Base-by-base conservation (phyloP, 2,113 vertebrate species). In the Polyodon spathula region DNA sequence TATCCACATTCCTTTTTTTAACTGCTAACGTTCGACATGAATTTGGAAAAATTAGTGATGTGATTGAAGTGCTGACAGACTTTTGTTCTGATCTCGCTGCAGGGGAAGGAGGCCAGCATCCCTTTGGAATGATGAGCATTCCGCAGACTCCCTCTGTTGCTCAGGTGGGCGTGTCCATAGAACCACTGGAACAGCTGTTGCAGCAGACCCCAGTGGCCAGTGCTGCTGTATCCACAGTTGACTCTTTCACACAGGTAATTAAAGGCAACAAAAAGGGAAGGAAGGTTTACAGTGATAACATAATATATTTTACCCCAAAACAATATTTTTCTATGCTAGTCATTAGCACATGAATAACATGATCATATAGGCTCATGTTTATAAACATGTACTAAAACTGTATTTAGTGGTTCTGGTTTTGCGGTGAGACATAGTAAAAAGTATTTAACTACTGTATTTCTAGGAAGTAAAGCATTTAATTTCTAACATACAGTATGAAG, bases 81-180 rank as follows among this genome's bases (percentile, higher is more conserved):
- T n/a, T 37, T n/a, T 11, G 54, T 8, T 43, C 40, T 37, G 17
- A 6, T 52, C 15, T 63, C 66, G 62, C 85, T 84, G 68, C 66
- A 93, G 92, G 90, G 12, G 90, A 89, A 74, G 92, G 91, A 37
- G 92, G 91, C 53, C 81, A 86, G 41, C 89, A 96, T 66, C 93
- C 93, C 0, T 98, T 98, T 73, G 93, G 94, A 56, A 68, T 78
- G 62, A 83, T 92, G 90, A 83, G 81, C 67, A 80, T 86, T 62
- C 81, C 78, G 0, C 86, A 85, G 62, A 88, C 85, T 0, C 78
- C 89, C 8, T 88, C 92, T 2, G 84, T 89, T 69, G 94, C 94
- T 15, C 96, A 98, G 84, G 90, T 99, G 58, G 96, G 96, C 1
- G 92, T 99, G 68, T 99, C 95, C 0, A 86, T 99, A 71, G 96